Evolutionary conservation across 2,113 vertebrate genomes (phyloP).

Genomic region (Sialia sialis): DNA sequence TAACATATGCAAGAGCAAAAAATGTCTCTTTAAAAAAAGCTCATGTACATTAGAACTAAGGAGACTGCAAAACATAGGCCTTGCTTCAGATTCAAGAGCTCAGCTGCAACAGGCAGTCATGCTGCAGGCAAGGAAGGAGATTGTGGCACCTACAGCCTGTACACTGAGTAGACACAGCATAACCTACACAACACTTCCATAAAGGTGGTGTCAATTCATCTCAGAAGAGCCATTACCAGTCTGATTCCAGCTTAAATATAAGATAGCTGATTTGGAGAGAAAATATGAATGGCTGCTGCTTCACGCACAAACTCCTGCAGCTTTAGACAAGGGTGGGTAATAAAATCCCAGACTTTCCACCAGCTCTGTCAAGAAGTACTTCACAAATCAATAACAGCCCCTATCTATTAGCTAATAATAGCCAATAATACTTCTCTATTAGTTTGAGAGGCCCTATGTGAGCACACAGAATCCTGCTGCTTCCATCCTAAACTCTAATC

Average conservation of each 20-base stretch:
- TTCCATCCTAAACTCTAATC: background rate
- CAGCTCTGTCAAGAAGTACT: background rate
- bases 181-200: background rate
- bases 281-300: background rate
- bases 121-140: background rate
- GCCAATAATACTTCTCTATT: background rate
- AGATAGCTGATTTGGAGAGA: background rate
- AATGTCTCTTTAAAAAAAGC: background rate
- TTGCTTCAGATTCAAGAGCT: background rate
- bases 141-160: background rate
- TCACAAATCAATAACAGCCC: background rate
- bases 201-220: background rate
- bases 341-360: background rate
- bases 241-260: background rate
- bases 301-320: background rate
- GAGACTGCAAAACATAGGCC: background rate
- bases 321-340: background rate
- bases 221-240: background rate
- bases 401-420: background rate
- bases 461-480: background rate
- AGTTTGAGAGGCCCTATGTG: background rate
- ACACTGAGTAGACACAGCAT: accelerated
- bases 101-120: background rate
- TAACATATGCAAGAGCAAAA: background rate
- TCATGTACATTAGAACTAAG: background rate